Evolutionary conservation across 2,113 vertebrate genomes (phyloP).

Genomic region (Synodontis membranacea): DNA sequence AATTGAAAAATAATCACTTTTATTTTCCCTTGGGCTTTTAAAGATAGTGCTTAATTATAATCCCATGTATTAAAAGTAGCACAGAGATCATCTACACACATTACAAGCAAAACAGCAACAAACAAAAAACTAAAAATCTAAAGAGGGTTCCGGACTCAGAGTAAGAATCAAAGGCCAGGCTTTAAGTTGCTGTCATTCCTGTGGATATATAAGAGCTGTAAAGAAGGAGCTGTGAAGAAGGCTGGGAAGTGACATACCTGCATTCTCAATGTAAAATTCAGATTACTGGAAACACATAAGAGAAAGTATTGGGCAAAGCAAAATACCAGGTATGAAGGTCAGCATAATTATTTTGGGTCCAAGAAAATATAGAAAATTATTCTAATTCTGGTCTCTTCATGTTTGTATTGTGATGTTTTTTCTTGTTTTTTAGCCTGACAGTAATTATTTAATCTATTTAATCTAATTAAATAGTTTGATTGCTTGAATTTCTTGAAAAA

Average conservation of each 20-base stretch:
- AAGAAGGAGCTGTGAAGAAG: background rate
- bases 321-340: background rate
- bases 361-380: background rate
- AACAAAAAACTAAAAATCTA: background rate
- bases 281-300: background rate
- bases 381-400: background rate
- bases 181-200: background rate
- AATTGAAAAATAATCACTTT: conserved; percentile 17
- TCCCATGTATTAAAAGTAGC: background rate
- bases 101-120: background rate
- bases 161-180: background rate
- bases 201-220: background rate
- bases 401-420: background rate
- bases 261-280: background rate
- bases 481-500: background rate
- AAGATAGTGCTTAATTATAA: conserved; percentile 15
- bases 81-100: background rate
- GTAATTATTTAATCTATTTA: too few relatives aligned
- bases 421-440: background rate
- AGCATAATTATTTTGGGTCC: background rate
- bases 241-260: background rate
- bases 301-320: background rate
- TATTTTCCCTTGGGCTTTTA: background rate
- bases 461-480: background rate
- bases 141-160: background rate